A percentile compares a stretch with the other conserved stretches of the same genome.
Evolutionary conservation across 2,888 invertebrate species (phyloP).

Genomic region (Melieria crassipennis): DNA sequence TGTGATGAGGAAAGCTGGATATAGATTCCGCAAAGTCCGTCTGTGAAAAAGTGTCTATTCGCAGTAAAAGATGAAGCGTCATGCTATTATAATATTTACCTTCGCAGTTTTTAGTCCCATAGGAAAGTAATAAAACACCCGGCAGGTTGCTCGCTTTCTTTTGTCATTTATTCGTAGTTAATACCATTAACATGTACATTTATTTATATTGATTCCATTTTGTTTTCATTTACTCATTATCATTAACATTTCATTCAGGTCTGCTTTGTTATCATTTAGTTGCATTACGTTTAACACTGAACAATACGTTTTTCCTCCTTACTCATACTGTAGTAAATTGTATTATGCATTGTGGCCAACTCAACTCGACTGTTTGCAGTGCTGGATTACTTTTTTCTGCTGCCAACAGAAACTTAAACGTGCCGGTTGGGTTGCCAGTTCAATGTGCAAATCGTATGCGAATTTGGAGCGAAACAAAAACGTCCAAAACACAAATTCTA

Average conservation of each 20-base stretch:
- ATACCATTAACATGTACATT: slow-evolving; percentile 35
- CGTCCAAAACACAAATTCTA: no score
- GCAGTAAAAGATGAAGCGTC: no score
- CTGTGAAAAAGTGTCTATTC: no score
- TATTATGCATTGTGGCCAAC: no score
- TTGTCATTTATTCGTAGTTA: slow-evolving; percentile 31
- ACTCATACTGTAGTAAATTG: no score
- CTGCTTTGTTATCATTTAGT: slow-evolving; percentile 7
- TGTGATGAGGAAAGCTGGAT: not conserved
- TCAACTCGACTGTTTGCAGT: no score
- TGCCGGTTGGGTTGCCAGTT: no score
- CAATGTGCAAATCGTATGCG: no score
- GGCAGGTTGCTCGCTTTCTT: slow-evolving; percentile 21
- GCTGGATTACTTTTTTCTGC: no score
- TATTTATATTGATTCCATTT: slow-evolving; percentile 11
- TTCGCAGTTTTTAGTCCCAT: not conserved
- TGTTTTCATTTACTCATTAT: slow-evolving; percentile 12
- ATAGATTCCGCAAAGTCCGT: not conserved
- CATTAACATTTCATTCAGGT: slow-evolving; percentile 16
- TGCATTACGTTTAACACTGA: slow-evolving; percentile 24
- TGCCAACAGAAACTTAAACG: no score
- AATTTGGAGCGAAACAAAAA: no score
- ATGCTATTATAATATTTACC: no score
- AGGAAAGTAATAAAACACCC: not conserved
- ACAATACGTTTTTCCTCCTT: slow-evolving; percentile 19